These are phyloP conservation scores for Bugula neritina DNA, from an alignment of 2,888 invertebrate genomes.

Conservation along the genomic window DNA sequence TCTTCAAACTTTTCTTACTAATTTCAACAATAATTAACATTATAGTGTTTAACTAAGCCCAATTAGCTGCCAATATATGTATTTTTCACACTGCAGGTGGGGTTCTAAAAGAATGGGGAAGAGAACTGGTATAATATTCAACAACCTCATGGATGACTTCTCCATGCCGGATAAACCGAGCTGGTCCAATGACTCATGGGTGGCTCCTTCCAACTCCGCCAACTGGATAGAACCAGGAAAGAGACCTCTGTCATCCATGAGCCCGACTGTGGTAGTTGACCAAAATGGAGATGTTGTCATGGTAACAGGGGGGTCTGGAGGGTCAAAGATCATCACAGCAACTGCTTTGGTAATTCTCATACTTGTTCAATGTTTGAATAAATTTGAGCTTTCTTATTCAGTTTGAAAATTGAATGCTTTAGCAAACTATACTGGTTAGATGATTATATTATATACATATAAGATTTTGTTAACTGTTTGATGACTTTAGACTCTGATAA, in stretches of 20 bases:
- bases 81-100: constrained; percentile 48
- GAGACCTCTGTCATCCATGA: constrained; percentile 42
- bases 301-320: constrained; percentile 40
- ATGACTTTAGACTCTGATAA: constrained; percentile 1
- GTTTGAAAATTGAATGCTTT: too few relatives aligned
- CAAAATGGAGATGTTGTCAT: constrained; percentile 34
- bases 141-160: constrained; percentile 53
- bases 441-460: too few relatives aligned
- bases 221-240: constrained; percentile 41
- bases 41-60: too few relatives aligned
- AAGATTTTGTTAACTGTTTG: too few relatives aligned
- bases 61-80: too few relatives aligned
- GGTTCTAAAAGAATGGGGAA: constrained; percentile 39
- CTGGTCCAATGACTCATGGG: constrained; percentile 61
- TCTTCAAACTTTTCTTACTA: too few relatives aligned
- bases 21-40: too few relatives aligned
- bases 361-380: not conserved
- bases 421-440: too few relatives aligned
- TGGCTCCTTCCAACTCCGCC: constrained; percentile 58
- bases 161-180: constrained; percentile 40
- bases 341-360: constrained; percentile 38
- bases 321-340: constrained; percentile 36
- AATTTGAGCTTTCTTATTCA: not conserved
- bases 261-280: constrained; percentile 39
- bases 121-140: constrained; percentile 48